phyloP scores from a whole-genome alignment of 2,113 vertebrate genomes.

The Stercorarius parasiticus region DNA sequence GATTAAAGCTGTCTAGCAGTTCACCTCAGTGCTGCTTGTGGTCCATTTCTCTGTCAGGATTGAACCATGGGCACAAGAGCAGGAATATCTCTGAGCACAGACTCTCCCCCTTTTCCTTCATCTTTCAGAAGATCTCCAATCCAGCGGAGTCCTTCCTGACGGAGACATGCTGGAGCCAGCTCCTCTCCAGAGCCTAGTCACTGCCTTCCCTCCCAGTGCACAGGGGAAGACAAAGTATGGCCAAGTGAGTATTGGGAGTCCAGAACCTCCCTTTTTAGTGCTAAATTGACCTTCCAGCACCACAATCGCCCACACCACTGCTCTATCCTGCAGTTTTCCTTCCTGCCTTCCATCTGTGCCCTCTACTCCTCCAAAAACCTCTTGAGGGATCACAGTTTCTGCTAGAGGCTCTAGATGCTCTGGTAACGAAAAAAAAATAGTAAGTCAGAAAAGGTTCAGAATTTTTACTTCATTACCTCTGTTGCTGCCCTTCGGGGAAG shows the following conservation, averaged over 20 bases:
- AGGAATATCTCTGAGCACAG: background rate
- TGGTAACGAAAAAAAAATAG: background rate
- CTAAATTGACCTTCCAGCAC: background rate
- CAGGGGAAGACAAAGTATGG: background rate
- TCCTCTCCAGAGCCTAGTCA: background rate
- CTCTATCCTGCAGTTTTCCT: background rate
- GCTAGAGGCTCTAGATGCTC: background rate
- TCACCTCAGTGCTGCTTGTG: background rate
- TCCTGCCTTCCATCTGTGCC: background rate
- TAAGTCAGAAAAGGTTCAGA: background rate
- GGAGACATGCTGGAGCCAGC: background rate
- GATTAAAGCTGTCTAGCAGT: background rate
- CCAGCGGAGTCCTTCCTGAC: background rate
- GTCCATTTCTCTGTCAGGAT: accelerated
- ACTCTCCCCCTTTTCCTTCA: background rate
- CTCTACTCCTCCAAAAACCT: background rate
- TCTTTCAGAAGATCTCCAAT: background rate
- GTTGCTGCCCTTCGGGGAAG: background rate
- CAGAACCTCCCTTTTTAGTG: background rate
- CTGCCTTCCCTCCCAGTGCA: background rate
- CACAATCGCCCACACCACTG: background rate
- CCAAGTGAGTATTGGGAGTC: background rate
- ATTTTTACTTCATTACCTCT: background rate
- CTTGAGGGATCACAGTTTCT: background rate
- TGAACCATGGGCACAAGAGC: background rate